These are phyloP conservation scores for Lasius fuliginosus DNA, from an alignment of 2,888 invertebrate genomes.

Conservation along the genomic window DNA sequence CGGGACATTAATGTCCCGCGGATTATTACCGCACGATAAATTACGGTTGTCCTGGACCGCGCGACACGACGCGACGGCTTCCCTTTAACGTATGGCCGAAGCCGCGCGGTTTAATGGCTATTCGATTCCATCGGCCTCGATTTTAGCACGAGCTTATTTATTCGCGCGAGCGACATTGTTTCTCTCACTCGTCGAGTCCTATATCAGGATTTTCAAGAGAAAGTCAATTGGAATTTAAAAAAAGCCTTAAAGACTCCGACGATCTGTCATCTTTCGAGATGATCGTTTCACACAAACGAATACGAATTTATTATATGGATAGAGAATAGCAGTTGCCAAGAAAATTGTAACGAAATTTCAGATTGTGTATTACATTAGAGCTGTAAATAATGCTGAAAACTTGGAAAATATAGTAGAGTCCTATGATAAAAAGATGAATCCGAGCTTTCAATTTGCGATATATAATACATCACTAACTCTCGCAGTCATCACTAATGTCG, in stretches of 20 bases:
- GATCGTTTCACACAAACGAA: not conserved
- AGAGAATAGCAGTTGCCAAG: not conserved
- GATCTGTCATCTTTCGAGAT: constrained; percentile 1
- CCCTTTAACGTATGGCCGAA: constrained; percentile 44
- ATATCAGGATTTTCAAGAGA: constrained; percentile 9
- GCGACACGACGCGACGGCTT: constrained; percentile 36
- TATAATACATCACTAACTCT: not conserved
- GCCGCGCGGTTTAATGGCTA: constrained; percentile 35
- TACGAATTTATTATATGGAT: not conserved
- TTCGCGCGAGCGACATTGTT: constrained; percentile 26
- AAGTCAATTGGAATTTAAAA: not conserved
- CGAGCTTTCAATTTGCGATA: not conserved
- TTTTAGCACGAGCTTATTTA: constrained; percentile 33
- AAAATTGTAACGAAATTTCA: not conserved
- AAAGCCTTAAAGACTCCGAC: not conserved
- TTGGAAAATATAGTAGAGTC: not conserved
- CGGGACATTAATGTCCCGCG: constrained; percentile 50
- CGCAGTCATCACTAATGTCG: not conserved
- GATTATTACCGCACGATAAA: constrained; percentile 60
- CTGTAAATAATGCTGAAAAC: not conserved
- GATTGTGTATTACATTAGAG: not conserved
- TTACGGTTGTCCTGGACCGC: constrained; percentile 53
- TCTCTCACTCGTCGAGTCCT: not conserved
- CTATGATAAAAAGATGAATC: not conserved
- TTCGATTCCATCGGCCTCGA: constrained; percentile 36